Evolutionary conservation across 2,113 vertebrate species (phyloP).

Genomic region (Ptychochromis oligacanthus): DNA sequence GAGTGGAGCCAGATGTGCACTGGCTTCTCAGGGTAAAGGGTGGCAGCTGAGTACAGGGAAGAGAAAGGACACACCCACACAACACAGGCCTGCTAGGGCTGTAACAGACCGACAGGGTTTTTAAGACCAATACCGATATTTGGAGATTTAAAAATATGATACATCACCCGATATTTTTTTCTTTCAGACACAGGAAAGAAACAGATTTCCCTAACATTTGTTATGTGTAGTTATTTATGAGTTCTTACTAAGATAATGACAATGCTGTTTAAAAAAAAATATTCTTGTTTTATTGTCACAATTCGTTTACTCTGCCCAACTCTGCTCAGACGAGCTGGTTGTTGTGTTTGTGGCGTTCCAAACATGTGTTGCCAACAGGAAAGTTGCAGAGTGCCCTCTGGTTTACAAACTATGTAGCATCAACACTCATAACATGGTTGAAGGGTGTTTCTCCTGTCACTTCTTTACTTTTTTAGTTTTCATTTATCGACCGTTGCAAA

Average conservation of each 20-base stretch:
- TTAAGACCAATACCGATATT: neutral
- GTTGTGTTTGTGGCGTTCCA: neutral
- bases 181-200: neutral
- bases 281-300: neutral
- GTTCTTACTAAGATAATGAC: neutral
- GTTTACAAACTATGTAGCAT: neutral
- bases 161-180: neutral
- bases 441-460: neutral
- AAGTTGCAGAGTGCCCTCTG: neutral
- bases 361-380: neutral
- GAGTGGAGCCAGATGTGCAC: too few relatives aligned
- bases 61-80: too few relatives aligned
- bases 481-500: neutral
- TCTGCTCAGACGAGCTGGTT: fast-evolving
- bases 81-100: too few relatives aligned
- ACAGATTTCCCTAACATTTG: neutral
- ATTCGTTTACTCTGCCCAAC: neutral
- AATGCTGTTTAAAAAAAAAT: neutral
- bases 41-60: too few relatives aligned
- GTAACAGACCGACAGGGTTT: too few relatives aligned
- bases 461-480: neutral
- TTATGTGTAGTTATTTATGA: neutral
- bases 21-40: too few relatives aligned
- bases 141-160: neutral
- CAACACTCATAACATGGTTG: neutral